Percentiles rank a stretch among this genome's conserved stretches.
Evolutionary conservation across 2,888 invertebrate genomes (phyloP).

Genomic region (Macrosoma leucophasiata): DNA sequence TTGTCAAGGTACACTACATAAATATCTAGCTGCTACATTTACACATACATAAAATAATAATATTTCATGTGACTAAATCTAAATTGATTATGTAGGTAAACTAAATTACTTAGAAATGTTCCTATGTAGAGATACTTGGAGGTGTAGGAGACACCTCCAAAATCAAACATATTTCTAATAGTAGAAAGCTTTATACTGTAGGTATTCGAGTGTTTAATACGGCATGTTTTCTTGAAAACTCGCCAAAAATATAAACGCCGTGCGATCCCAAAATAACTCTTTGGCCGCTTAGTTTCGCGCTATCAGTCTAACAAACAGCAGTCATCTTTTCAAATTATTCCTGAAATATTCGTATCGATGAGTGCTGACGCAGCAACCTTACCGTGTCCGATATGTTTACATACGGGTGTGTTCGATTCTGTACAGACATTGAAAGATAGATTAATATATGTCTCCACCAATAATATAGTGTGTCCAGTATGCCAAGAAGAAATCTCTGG

Average conservation of each 20-base stretch:
- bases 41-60: too few relatives aligned
- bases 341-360: conserved; percentile 34
- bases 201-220: too few relatives aligned
- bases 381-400: conserved; percentile 85
- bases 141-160: too few relatives aligned
- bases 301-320: conserved; percentile 33
- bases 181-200: too few relatives aligned
- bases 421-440: conserved; percentile 82
- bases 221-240: conserved; percentile 61
- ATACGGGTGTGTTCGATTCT: conserved; percentile 81
- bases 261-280: conserved; percentile 61
- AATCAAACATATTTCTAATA: too few relatives aligned
- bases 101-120: too few relatives aligned
- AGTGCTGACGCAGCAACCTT: conserved; percentile 75
- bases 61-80: too few relatives aligned
- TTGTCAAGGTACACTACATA: too few relatives aligned
- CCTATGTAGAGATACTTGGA: too few relatives aligned
- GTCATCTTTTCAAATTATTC: conserved; percentile 8
- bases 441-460: conserved; percentile 84
- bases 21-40: too few relatives aligned
- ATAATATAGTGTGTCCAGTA: conserved; percentile 84
- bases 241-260: conserved; percentile 56
- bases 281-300: conserved; percentile 49
- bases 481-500: conserved; percentile 85
- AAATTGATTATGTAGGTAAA: too few relatives aligned